Conservation (phyloP, 2,888 invertebrate genomes). For the Amphipyra berbera region DNA sequence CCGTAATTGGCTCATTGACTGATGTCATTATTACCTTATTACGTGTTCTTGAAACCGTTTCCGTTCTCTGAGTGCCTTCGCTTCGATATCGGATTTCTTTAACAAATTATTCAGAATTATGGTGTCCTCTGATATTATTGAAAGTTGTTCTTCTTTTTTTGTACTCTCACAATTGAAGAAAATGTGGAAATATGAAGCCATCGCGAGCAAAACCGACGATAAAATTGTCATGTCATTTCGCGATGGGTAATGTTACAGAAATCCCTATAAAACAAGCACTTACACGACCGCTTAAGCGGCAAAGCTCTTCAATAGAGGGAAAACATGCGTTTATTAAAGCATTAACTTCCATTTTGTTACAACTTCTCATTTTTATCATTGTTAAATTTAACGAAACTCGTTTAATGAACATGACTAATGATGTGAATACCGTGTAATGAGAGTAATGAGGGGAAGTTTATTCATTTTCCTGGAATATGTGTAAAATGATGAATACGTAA, state of each 20-base stretch:
- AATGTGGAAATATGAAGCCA: slow-evolving; percentile 12
- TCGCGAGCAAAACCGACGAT: background rate
- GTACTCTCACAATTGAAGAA: slow-evolving; percentile 2
- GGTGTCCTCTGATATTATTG: slow-evolving; percentile 11
- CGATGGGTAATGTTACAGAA: slow-evolving; percentile 18
- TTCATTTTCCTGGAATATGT: slow-evolving; percentile 7
- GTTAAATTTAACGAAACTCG: slow-evolving; percentile 31
- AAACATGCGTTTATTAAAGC: slow-evolving; percentile 21
- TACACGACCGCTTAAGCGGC: slow-evolving; percentile 8
- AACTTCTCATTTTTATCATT: slow-evolving; percentile 22
- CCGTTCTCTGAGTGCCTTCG: slow-evolving; percentile 42
- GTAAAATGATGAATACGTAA: no score
- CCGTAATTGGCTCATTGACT: slow-evolving; percentile 70
- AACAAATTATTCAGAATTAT: slow-evolving; percentile 27
- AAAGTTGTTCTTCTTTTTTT: slow-evolving; percentile 3
- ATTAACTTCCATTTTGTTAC: slow-evolving; percentile 24
- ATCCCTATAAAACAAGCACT: slow-evolving; percentile 21
- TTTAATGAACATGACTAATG: slow-evolving; percentile 37
- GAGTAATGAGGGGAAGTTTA: slow-evolving; percentile 6
- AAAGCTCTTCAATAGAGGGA: slow-evolving; percentile 26
- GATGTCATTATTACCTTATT: slow-evolving; percentile 69
- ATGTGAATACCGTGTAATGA: slow-evolving; percentile 24
- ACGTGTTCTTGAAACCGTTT: slow-evolving; percentile 60
- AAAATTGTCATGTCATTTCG: slow-evolving; percentile 15
- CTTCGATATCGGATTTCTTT: slow-evolving; percentile 36